phyloP scores from a whole-genome alignment of 2,888 invertebrate genomes.

The Rhodophaea formosa region DNA sequence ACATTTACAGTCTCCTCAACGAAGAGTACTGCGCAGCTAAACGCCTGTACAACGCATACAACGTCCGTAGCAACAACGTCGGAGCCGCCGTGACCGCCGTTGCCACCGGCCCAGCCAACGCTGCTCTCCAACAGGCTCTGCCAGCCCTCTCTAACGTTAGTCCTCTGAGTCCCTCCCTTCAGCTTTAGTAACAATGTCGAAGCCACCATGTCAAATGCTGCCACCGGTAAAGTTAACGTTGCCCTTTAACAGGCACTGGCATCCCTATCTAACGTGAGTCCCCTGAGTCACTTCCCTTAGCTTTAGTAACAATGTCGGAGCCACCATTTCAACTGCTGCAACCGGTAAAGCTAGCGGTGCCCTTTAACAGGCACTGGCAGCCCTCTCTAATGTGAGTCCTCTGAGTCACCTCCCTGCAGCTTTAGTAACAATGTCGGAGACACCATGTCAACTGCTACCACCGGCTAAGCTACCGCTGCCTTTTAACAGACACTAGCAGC shows the following conservation, averaged over 20 bases:
- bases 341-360: neutral
- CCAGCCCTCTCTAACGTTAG: slow-evolving; percentile 44
- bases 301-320: neutral
- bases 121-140: slow-evolving; percentile 28
- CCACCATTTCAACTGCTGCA: neutral
- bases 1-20: slow-evolving; percentile 46
- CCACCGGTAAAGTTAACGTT: too few relatives aligned
- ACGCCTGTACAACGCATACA: slow-evolving; percentile 51
- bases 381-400: neutral
- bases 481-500: too few relatives aligned
- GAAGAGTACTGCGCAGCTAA: slow-evolving; percentile 61
- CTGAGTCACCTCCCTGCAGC: neutral
- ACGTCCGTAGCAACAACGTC: slow-evolving; percentile 52
- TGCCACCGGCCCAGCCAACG: slow-evolving; percentile 36
- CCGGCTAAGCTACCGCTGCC: neutral
- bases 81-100: slow-evolving; percentile 56
- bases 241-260: neutral
- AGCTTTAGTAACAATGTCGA: neutral
- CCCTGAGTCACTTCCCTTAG: neutral
- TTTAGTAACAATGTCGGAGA: neutral
- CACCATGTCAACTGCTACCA: neutral
- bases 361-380: neutral
- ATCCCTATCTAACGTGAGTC: neutral
- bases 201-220: neutral
- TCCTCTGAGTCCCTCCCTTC: slow-evolving; percentile 16